phyloP scores from a whole-genome alignment of 2,797 vertebrate genomes.

The Ctenopoma multispine region DNA sequence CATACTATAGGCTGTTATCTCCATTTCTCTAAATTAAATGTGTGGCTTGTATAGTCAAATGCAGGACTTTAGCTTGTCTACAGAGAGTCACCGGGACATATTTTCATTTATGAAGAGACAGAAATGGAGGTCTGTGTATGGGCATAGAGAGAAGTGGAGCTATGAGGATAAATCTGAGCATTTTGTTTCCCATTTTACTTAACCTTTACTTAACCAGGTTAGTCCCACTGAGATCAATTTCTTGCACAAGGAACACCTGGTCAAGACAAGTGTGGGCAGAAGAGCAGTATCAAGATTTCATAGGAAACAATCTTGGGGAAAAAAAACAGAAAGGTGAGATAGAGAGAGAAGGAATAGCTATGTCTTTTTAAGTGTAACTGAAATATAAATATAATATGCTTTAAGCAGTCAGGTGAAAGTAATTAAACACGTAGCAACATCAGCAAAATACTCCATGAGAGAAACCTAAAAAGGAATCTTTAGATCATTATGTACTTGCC shows the following conservation, averaged over 20 bases:
- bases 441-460: slow-evolving; percentile 2
- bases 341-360: not conserved
- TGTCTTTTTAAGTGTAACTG: slow-evolving; percentile 16
- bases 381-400: slow-evolving; percentile 40
- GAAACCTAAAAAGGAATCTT: not conserved
- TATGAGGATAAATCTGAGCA: slow-evolving; percentile 18
- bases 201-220: slow-evolving; percentile 72
- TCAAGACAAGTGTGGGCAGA: slow-evolving; percentile 45
- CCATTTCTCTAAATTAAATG: not conserved
- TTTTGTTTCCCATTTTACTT: slow-evolving; percentile 52
- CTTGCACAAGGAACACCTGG: slow-evolving; percentile 56
- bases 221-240: slow-evolving; percentile 69
- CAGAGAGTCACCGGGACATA: not conserved
- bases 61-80: not conserved
- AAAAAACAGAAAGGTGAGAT: slow-evolving; percentile 1
- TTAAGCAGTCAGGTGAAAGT: slow-evolving; percentile 30
- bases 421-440: not conserved
- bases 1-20: not conserved
- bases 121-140: slow-evolving; percentile 16
- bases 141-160: slow-evolving; percentile 3
- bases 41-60: not conserved
- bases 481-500: not conserved
- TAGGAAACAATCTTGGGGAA: slow-evolving; percentile 9
- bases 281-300: slow-evolving; percentile 58
- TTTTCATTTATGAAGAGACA: not conserved